Conservation (phyloP, 2,888 invertebrate species). For the Microplitis manilae region DNA sequence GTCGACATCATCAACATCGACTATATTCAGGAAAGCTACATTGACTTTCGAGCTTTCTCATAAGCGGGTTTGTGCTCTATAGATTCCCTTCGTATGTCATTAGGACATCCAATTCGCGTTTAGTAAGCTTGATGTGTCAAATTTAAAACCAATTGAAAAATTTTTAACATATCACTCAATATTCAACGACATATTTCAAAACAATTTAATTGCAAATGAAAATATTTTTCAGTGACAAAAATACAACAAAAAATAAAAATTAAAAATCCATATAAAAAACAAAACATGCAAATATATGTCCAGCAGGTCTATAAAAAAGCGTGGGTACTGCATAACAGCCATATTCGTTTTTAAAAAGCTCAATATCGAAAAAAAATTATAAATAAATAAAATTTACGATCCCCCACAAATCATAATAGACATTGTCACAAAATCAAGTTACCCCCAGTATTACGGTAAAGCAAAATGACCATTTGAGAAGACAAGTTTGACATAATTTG, state of each 20-base stretch:
- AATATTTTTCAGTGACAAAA: not conserved
- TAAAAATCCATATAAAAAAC: not conserved
- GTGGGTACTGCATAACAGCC: not conserved
- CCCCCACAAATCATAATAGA: constrained; percentile 8
- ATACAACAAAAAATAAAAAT: not conserved
- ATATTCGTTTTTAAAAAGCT: not conserved
- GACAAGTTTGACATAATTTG: constrained; percentile 10
- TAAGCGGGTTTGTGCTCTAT: not conserved
- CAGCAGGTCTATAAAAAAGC: not conserved
- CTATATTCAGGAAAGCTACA: constrained; percentile 20
- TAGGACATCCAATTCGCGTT: not conserved
- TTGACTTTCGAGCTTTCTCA: constrained; percentile 1
- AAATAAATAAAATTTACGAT: not conserved
- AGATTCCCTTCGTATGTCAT: not conserved
- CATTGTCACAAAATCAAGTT: not conserved
- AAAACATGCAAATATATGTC: not conserved
- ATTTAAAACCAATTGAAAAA: not conserved
- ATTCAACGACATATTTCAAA: not conserved
- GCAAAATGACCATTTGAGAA: not conserved
- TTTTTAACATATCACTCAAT: not conserved
- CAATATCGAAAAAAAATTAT: not conserved
- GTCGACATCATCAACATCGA: not conserved
- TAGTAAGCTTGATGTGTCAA: not conserved
- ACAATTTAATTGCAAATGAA: not conserved
- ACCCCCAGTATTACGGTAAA: not conserved